Conservation (phyloP, 2,113 vertebrate species). For the Nestor notabilis region DNA sequence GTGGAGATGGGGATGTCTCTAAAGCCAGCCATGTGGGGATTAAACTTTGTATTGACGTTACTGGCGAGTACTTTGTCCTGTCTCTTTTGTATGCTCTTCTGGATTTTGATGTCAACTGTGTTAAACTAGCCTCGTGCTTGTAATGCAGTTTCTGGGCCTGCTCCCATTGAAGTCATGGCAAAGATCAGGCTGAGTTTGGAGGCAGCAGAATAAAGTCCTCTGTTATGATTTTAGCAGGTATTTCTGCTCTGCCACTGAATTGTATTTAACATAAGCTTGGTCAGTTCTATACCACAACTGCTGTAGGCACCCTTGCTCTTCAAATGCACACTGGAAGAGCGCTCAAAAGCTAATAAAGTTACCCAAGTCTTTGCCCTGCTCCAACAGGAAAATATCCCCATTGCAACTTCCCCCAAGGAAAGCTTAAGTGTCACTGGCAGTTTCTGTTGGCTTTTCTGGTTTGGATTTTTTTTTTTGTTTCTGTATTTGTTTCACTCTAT, state of each 20-base stretch:
- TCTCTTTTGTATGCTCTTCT: constrained; percentile 60
- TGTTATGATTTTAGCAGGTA: background rate
- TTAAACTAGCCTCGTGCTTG: constrained; percentile 55
- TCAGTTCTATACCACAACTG: background rate
- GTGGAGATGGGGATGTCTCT: constrained; percentile 44
- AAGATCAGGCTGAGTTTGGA: constrained; percentile 52
- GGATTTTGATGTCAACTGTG: constrained; percentile 62
- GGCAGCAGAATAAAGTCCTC: background rate
- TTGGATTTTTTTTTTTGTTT: background rate
- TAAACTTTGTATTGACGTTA: constrained; percentile 61
- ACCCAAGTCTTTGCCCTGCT: background rate
- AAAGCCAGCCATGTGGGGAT: constrained; percentile 64
- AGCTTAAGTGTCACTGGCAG: background rate
- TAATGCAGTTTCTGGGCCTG: constrained; percentile 47
- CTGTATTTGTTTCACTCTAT: background rate
- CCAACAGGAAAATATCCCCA: background rate
- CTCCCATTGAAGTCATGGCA: constrained; percentile 57
- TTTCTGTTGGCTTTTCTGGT: background rate
- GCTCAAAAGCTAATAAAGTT: background rate
- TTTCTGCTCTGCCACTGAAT: background rate
- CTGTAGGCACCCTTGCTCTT: background rate
- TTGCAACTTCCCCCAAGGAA: background rate
- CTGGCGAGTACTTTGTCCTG: constrained; percentile 61
- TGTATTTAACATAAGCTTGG: background rate
- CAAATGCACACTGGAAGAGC: background rate